Base-by-base conservation (phyloP, 1,140 invertebrate species). In the Mycetomoellerius zeteki region DNA sequence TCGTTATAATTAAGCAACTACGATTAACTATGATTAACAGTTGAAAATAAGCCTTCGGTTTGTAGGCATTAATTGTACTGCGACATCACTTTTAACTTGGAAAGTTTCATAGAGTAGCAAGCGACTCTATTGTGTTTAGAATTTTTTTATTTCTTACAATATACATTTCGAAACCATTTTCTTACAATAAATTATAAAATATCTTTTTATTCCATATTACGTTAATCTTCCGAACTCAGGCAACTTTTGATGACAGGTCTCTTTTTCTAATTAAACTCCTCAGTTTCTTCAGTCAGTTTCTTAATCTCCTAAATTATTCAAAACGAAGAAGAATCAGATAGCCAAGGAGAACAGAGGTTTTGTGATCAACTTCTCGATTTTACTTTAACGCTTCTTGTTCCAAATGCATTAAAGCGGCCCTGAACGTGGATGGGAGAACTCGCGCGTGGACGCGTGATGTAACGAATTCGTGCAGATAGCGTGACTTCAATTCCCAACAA, bases 401-500 rank as follows among this genome's bases (percentile, higher is more conserved):
- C 27, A n/a, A 56, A 47, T 37, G n/a, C 43, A 30, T 30, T 56
- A 7, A 60, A 47, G 52, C 80, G 69, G 54, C 80, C 80, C 80
- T 84, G 80, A 21, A 72, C 21, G 47, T 58, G 37, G 52, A 73
- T 56, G 82, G 37, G 58, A 85, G 82, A 50, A 21, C 37, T 50
- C 89, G 90, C 89, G 89, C 85, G 88, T 91, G 80, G 67, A 76
- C 64, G 87, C 71, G 78, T 94, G 93, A 94, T 91, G 93, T 92
- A 94, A 94, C 93, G 92, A 93, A 93, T 92, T 94, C 91, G 90
- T 88, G 89, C 92, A 86, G 73, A 86, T 93, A 92, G 91, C 93
- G 91, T 93, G 92, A 93, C 92, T 90, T 84, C 27, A 62, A 50
- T 84, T 82, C 78, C 78, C 78, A 71, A 43, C 72, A 24, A 80